Conservation (phyloP, 2,888 invertebrate species). For the Andrena marginata region DNA sequence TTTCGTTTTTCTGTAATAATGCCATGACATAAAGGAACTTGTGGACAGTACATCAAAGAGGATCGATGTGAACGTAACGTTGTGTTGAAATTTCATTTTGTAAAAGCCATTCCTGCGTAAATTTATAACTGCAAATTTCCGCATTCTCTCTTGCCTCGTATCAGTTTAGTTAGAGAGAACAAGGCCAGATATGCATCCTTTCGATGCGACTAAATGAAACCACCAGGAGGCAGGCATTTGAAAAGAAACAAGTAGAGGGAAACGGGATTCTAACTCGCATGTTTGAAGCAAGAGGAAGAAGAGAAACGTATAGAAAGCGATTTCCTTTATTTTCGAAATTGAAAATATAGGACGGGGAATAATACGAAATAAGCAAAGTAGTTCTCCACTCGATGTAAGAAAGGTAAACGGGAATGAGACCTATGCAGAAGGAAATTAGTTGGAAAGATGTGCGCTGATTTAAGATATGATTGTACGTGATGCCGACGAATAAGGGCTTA, state of each 20-base stretch:
- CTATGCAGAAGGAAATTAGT: conserved; percentile 3
- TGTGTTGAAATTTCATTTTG: conserved; percentile 5
- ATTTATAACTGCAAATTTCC: not conserved
- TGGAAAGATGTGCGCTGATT: not conserved
- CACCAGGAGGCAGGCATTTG: not conserved
- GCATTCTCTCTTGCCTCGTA: not conserved
- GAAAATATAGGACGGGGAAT: conserved; percentile 25
- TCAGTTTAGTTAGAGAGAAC: conserved; percentile 8
- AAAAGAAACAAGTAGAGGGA: not conserved
- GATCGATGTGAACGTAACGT: not conserved
- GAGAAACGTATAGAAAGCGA: not conserved
- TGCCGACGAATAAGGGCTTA: not conserved
- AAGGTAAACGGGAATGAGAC: conserved; percentile 2
- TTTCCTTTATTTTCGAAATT: conserved; percentile 27
- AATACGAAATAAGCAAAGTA: conserved; percentile 9
- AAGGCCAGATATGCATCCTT: not conserved
- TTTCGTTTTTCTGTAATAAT: no score
- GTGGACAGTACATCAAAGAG: not conserved
- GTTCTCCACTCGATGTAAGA: not conserved
- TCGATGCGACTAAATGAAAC: conserved; percentile 15
- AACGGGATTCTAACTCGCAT: not conserved
- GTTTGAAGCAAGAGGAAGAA: not conserved
- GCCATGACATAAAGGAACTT: no score
- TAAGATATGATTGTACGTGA: not conserved
- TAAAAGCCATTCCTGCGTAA: not conserved